Base-by-base conservation (phyloP, 2,113 vertebrate genomes). In the Epinephelus moara region DNA sequence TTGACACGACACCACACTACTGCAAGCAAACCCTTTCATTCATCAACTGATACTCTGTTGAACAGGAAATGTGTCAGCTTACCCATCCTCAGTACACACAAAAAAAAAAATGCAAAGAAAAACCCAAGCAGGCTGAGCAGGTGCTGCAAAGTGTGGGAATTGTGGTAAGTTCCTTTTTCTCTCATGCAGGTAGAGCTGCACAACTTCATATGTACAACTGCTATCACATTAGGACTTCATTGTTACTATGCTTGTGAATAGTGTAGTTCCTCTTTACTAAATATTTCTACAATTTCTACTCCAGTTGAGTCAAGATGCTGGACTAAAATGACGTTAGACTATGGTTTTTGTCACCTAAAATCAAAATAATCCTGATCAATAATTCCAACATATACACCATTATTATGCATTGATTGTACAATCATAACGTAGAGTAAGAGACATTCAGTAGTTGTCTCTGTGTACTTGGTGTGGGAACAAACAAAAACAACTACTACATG, bases 61-160 rank as follows among this genome's bases (percentile, higher is more conserved):
- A 72, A 88, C 70, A 89, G 84, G 80, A 90, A 88, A 85, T 61
- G 73, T 4, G 12, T 59, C 10, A 17, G 42, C 1, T 9, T 40
- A 66, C 49, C 66, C 70, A 10, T 6, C 45, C 37, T 23, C 45
- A 18, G 52, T 53, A 53, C 2, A 53, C 3, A 50, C 14, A 17
- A 7, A 50, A 30, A 30, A 30, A 30, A 30, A 30, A 30, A 30
- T 30, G 30, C 17, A 70, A 70, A 64, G n/a, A 23, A 60, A 73
- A 84, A 57, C 74, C 25, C 21, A 23, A 21, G 49, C 33, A 55
- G 17, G 47, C n/a, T 55, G 23, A 56, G 49, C 23, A 14, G 11
- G 30, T 13, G n/a, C 62, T 25, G 10, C 75, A 59, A 71, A 50
- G 53, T 79, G 69, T 71, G 75, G 59, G 70, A 78, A 76, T 57